These are phyloP conservation scores for Euura saliciscinereae DNA, from an alignment of 1,140 invertebrate genomes.

Conservation along the genomic window DNA sequence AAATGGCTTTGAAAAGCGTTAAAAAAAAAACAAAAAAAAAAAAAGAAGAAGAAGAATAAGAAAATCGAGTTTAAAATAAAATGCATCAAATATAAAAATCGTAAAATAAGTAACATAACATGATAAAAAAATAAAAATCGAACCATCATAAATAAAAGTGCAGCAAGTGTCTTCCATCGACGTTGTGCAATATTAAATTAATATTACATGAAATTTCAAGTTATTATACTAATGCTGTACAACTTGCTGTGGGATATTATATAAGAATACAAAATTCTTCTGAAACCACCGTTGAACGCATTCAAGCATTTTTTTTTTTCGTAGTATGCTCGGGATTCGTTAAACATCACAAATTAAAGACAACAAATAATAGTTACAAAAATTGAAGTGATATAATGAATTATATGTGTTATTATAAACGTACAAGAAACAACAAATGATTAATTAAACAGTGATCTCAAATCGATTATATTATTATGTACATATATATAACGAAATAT, in stretches of 20 bases:
- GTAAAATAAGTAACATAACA: background rate
- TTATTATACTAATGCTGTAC: background rate
- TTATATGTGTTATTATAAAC: background rate
- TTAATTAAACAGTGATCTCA: background rate
- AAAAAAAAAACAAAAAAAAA: conserved; percentile 23
- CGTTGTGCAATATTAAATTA: background rate
- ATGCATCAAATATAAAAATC: background rate
- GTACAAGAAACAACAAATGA: background rate
- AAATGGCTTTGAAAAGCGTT: conserved; percentile 16
- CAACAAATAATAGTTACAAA: background rate
- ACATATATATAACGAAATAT: background rate
- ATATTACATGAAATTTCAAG: background rate
- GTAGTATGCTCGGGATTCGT: background rate
- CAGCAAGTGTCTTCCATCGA: conserved; percentile 6
- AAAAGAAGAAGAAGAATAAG: background rate
- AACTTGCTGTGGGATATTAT: background rate
- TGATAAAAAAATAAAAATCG: background rate
- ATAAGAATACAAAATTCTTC: background rate
- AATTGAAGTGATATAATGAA: background rate
- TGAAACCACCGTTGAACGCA: background rate
- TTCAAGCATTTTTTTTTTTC: background rate
- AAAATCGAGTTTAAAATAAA: too few species aligned
- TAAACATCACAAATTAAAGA: background rate
- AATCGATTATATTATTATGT: background rate
- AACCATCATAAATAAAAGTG: background rate